A percentile compares a stretch with the other conserved stretches of the same genome.
These are phyloP conservation scores for Sitophilus oryzae DNA, from an alignment of 1,140 invertebrate genomes.

Conservation along the genomic window DNA sequence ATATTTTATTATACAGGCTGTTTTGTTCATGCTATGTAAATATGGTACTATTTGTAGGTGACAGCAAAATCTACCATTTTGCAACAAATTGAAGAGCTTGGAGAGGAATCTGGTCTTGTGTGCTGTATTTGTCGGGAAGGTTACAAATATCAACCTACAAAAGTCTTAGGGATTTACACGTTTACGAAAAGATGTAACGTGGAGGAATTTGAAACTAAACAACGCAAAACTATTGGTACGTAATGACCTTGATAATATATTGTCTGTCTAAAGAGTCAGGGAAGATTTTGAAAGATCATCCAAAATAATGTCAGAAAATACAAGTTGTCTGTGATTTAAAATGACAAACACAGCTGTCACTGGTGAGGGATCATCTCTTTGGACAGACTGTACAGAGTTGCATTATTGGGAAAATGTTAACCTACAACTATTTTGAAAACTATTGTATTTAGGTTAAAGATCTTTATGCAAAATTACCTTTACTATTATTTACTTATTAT, in stretches of 20 bases:
- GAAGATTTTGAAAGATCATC: too few species aligned
- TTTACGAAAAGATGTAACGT: constrained; percentile 93
- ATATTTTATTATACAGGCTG: neutral
- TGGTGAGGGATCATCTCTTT: too few species aligned
- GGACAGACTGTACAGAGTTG: too few species aligned
- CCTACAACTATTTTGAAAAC: too few species aligned
- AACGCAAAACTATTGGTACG: constrained; percentile 65
- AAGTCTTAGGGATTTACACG: constrained; percentile 93
- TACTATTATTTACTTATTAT: too few species aligned
- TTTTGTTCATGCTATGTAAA: constrained; percentile 3
- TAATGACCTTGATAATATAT: neutral
- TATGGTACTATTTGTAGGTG: constrained; percentile 48
- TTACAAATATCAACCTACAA: constrained; percentile 88
- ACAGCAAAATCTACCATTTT: constrained; percentile 84
- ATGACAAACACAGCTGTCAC: too few species aligned
- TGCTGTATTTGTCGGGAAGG: constrained; percentile 98
- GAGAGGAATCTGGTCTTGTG: constrained; percentile 91
- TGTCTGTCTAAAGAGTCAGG: too few species aligned
- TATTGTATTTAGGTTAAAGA: too few species aligned
- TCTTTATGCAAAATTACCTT: too few species aligned
- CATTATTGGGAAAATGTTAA: too few species aligned
- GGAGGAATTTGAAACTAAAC: constrained; percentile 89
- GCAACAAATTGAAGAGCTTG: constrained; percentile 90
- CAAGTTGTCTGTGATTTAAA: too few species aligned
- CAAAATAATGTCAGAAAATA: too few species aligned